A percentile compares a stretch with the other conserved stretches of the same genome.
These are phyloP conservation scores for Aphaenogaster floridana DNA, from an alignment of 1,140 invertebrate species.

Conservation along the genomic window DNA sequence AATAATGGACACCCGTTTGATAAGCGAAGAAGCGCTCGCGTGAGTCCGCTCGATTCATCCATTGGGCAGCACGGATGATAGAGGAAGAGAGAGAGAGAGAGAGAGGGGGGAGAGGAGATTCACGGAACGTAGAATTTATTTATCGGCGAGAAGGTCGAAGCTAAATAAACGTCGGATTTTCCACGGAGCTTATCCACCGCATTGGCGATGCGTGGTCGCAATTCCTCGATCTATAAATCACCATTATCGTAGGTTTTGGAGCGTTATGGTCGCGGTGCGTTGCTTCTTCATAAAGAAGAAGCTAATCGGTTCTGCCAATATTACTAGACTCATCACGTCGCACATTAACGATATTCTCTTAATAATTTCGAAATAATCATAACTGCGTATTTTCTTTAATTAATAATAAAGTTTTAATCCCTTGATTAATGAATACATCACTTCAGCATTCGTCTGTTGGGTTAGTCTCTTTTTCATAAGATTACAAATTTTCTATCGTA, in stretches of 20 bases:
- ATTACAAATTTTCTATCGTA: background rate
- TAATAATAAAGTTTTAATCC: background rate
- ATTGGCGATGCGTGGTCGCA: slow-evolving; percentile 50
- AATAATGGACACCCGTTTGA: slow-evolving; percentile 85
- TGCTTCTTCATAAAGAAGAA: slow-evolving; percentile 42
- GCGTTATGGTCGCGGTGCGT: slow-evolving; percentile 23
- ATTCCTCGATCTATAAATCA: slow-evolving; percentile 71
- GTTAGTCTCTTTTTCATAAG: background rate
- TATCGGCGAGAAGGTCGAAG: slow-evolving; percentile 83
- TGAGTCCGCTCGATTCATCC: slow-evolving; percentile 81
- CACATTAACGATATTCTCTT: background rate
- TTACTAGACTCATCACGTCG: slow-evolving; percentile 7
- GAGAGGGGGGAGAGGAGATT: slow-evolving; percentile 12
- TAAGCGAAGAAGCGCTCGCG: slow-evolving; percentile 83
- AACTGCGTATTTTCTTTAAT: background rate
- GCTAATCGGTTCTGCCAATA: slow-evolving; percentile 38
- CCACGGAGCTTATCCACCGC: slow-evolving; percentile 77
- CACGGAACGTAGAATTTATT: slow-evolving; percentile 81
- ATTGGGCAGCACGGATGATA: slow-evolving; percentile 12
- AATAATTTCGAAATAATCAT: background rate
- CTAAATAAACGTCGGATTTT: slow-evolving; percentile 84
- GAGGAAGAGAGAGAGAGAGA: background rate
- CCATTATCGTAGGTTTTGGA: slow-evolving; percentile 66
- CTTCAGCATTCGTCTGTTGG: background rate
- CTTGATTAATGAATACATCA: background rate